These are phyloP conservation scores for silkworm (Bombyx mori) DNA, from an alignment of 1,140 invertebrate species.

Conservation along the genomic window ASM3026992v2 NC_085123.1:1410501-1411000, in stretches of 20 bases:
- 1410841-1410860: too few relatives aligned
- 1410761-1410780: background rate
- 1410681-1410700: constrained; percentile 2
- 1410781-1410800: too few relatives aligned
- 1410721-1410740: background rate
- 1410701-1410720: constrained; percentile 3
- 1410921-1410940: too few relatives aligned
- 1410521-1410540: background rate
- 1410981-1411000: too few relatives aligned
- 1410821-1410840: too few relatives aligned
- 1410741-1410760: background rate
- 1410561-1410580: constrained; percentile 4
- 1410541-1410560: background rate
- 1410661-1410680: constrained; percentile 1
- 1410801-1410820: too few relatives aligned
- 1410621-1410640: constrained; percentile 19
- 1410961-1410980: too few relatives aligned
- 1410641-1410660: constrained; percentile 13
- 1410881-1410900: too few relatives aligned
- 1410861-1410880: too few relatives aligned
- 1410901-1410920: too few relatives aligned
- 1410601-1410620: constrained; percentile 28
- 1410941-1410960: too few relatives aligned
- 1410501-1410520: too few relatives aligned
- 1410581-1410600: constrained; percentile 28